A percentile compares a stretch with the other conserved stretches of the same genome.
phyloP scores from a whole-genome alignment of 2,888 invertebrate genomes.

The Cistogaster globosa region DNA sequence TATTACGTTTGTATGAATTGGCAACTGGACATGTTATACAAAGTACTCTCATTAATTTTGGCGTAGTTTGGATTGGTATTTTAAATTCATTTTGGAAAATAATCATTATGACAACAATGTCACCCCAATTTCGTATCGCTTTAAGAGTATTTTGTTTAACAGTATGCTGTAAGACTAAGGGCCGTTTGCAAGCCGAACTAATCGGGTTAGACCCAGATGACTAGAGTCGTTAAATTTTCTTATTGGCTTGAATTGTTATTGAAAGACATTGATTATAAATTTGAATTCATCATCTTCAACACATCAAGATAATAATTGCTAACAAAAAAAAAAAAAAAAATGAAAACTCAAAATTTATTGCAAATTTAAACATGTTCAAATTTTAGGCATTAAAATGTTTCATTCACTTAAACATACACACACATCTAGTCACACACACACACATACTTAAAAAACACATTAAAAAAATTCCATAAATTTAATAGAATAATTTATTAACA shows the following conservation, averaged over 20 bases:
- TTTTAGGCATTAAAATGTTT: slow-evolving; percentile 57
- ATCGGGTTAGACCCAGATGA: slow-evolving; percentile 94
- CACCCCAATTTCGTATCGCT: slow-evolving; percentile 96
- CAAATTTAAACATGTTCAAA: slow-evolving; percentile 29
- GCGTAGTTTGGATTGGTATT: slow-evolving; percentile 97
- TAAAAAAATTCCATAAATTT: slow-evolving; percentile 53
- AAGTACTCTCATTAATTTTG: slow-evolving; percentile 94
- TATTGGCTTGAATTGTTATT: slow-evolving; percentile 67
- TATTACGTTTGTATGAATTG: slow-evolving; percentile 91
- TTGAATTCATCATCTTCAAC: slow-evolving; percentile 43
- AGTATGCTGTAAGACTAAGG: slow-evolving; percentile 93
- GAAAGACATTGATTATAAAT: slow-evolving; percentile 36
- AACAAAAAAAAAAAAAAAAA: slow-evolving; percentile 12
- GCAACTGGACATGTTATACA: slow-evolving; percentile 86
- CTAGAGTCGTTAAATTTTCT: slow-evolving; percentile 84
- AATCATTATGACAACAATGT: slow-evolving; percentile 93
- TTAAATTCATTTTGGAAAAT: slow-evolving; percentile 98
- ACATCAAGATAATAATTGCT: slow-evolving; percentile 53
- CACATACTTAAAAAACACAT: slow-evolving; percentile 7
- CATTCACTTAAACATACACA: not conserved
- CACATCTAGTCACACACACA: not conserved
- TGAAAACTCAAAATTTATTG: not conserved
- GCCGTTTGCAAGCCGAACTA: slow-evolving; percentile 92
- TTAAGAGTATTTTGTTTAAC: slow-evolving; percentile 94
- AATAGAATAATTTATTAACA: slow-evolving; percentile 42